Evolutionary conservation across 2,888 invertebrate species (phyloP), one percentile per base, ranked within the genome.

Genomic region (Maniola hyperantus): DNA sequence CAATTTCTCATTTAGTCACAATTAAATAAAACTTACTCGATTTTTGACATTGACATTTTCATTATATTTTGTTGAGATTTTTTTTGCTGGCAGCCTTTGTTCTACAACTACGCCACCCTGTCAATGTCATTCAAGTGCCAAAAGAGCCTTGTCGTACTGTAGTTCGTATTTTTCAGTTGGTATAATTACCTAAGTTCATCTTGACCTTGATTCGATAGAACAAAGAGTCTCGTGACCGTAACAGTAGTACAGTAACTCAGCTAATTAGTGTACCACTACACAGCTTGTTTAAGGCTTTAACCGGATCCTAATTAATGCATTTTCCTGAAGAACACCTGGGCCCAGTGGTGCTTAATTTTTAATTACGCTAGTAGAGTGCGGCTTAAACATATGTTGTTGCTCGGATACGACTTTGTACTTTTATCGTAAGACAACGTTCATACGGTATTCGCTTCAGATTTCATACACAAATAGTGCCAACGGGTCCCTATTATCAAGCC

Each of bases 241-340:
- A 53, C 61, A 46, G 50, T 50, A 60, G 66, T 36, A 57, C 20
- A 72, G 76, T 74, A 79, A 79, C 78, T 74, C 76, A 79, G 77
- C 75, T 82, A 85, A 85, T 87, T 83, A 83, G 78, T 75, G 73
- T 74, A 72, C 70, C 74, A 74, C 77, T 77, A 72, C 75, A 79
- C 73, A 76, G 73, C 76, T 77, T 79, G 78, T 83, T 81, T 79
- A 78, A 80, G 78, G 79, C 83, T 86, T 84, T 83, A 81, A 79
- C 74, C 73, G 64, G 71, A 82, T 82, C 82, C 83, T 85, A 85
- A 88, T 87, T 85, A 88, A 86, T 86, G 83, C 82, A 84, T 85
- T 87, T 80, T 78, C 74, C 78, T 81, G 73, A 77, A 83, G 81
- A 81, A 78, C 88, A 89, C 85, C 85, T 88, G 86, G 83, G 67